Percentiles rank a stretch among this genome's conserved stretches.
Evolutionary conservation across 2,888 invertebrate genomes (phyloP).

Genomic region (Euproctis similis): DNA sequence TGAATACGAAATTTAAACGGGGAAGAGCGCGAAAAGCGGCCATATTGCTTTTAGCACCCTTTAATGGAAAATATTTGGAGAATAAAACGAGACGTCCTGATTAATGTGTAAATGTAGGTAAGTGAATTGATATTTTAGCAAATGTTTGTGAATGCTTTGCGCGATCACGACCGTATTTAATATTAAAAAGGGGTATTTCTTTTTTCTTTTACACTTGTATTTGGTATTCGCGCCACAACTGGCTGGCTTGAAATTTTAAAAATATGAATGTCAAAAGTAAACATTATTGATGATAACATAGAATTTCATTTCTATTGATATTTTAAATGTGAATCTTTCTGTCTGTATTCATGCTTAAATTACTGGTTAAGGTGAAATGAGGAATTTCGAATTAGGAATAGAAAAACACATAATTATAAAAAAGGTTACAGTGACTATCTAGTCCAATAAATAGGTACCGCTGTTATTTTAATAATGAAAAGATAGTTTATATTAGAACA

Average conservation of each 20-base stretch:
- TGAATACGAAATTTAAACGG: constrained; percentile 61
- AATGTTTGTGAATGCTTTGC: constrained; percentile 39
- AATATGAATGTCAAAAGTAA: no score
- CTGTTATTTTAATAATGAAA: no score
- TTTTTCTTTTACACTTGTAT: constrained; percentile 8
- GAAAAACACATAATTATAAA: no score
- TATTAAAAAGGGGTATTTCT: constrained; percentile 29
- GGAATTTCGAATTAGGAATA: no score
- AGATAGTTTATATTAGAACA: no score
- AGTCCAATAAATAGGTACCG: no score
- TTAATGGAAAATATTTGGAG: constrained; percentile 53
- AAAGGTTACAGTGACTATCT: no score
- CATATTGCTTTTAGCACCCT: constrained; percentile 69
- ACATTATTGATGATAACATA: no score
- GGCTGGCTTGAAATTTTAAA: background rate
- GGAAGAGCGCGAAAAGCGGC: constrained; percentile 51
- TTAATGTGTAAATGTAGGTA: constrained; percentile 64
- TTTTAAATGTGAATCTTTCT: no score
- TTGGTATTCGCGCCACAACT: background rate
- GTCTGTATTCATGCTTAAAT: no score
- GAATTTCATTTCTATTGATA: no score
- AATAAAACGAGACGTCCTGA: constrained; percentile 51
- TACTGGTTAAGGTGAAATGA: no score
- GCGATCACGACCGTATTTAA: constrained; percentile 29
- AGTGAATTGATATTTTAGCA: constrained; percentile 55